Conservation (phyloP, 2,888 invertebrate genomes). For the Schizotus pectinicornis region DNA sequence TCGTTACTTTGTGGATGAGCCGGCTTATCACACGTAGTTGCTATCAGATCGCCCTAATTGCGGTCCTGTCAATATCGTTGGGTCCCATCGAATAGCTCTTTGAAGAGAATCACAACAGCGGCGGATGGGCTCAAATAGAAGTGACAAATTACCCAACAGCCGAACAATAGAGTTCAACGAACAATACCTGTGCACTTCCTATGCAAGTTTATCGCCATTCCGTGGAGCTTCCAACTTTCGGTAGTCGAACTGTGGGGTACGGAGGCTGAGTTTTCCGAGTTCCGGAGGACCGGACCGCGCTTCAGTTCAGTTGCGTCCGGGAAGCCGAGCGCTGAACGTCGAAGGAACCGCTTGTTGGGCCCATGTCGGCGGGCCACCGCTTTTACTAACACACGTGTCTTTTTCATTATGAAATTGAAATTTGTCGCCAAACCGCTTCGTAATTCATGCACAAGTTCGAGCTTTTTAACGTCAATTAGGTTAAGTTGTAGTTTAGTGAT, state of each 20-base stretch:
- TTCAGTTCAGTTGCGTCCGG: slow-evolving; percentile 53
- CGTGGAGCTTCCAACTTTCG: slow-evolving; percentile 27
- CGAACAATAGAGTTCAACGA: slow-evolving; percentile 28
- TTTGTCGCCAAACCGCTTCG: slow-evolving; percentile 19
- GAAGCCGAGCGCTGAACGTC: slow-evolving; percentile 49
- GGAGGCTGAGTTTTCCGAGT: slow-evolving; percentile 31
- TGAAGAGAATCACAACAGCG: neutral
- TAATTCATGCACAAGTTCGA: slow-evolving; percentile 5
- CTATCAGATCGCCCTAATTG: too few species aligned
- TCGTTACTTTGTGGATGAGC: neutral
- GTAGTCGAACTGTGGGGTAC: slow-evolving; percentile 29
- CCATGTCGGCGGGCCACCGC: slow-evolving; percentile 33
- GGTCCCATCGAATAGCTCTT: neutral
- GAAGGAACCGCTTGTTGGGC: slow-evolving; percentile 18
- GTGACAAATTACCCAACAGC: slow-evolving; percentile 11
- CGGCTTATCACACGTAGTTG: too few species aligned
- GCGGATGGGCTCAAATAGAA: neutral
- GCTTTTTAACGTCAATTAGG: neutral
- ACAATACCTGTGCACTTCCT: slow-evolving; percentile 26
- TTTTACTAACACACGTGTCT: slow-evolving; percentile 32
- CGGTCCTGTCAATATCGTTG: neutral
- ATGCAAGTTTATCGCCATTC: neutral
- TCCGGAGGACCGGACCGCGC: slow-evolving; percentile 37
- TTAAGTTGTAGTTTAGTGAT: slow-evolving; percentile 29
- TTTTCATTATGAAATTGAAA: slow-evolving; percentile 34